Evolutionary conservation across 2,797 vertebrate genomes (phyloP).

Genomic region (Miichthys miiuy): DNA sequence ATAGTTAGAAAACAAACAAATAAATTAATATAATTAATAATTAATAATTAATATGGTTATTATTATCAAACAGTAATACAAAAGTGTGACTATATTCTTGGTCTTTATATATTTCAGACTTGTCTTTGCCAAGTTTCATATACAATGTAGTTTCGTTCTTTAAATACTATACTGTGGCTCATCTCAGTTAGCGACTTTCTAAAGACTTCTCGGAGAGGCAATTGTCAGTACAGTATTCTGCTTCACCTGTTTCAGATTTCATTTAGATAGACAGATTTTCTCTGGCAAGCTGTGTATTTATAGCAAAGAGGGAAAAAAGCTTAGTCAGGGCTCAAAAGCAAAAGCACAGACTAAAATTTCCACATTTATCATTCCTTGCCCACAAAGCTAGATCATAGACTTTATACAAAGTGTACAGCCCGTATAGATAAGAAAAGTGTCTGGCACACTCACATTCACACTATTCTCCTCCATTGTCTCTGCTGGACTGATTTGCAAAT

Average conservation of each 20-base stretch:
- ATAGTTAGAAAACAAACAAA: not conserved
- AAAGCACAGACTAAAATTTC: conserved; percentile 13
- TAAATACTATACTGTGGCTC: not conserved
- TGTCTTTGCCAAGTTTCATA: not conserved
- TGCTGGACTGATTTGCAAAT: not conserved
- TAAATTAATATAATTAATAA: not conserved
- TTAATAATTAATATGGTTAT: too few species aligned
- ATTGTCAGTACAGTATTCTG: not conserved
- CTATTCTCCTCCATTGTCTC: not conserved
- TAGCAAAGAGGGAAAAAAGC: conserved; percentile 28
- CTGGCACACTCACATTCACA: not conserved
- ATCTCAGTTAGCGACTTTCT: not conserved
- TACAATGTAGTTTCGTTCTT: not conserved
- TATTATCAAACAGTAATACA: not conserved
- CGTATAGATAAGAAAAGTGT: conserved; percentile 2
- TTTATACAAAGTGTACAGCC: not conserved
- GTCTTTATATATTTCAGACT: not conserved
- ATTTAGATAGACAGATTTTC: conserved; percentile 37
- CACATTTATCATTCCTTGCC: not conserved
- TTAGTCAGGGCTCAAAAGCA: conserved; percentile 22
- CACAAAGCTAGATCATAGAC: not conserved
- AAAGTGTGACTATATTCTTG: not conserved
- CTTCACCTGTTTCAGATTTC: conserved; percentile 34
- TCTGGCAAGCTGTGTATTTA: conserved; percentile 37
- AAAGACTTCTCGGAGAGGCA: conserved; percentile 5